Percentiles rank a stretch among this genome's conserved stretches.
Conservation (phyloP, 2,797 vertebrate genomes). For the Fistularia tabacaria region DNA sequence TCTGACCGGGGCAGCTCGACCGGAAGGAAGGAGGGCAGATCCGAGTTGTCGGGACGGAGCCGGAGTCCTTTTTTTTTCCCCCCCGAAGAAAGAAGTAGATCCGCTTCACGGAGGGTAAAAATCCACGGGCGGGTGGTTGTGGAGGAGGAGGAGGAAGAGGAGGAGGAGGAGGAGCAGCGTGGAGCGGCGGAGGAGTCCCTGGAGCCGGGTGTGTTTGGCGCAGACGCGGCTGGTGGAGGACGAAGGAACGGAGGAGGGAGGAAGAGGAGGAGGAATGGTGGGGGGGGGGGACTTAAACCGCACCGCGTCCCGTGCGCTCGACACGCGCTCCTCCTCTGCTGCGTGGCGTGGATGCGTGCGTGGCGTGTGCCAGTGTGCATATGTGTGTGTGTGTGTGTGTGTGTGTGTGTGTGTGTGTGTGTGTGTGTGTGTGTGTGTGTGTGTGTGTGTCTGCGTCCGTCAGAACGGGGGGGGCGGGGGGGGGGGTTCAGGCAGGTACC, state of each 20-base stretch:
- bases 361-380: too few relatives aligned
- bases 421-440: constrained; percentile 29
- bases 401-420: too few relatives aligned
- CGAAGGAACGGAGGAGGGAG: constrained; percentile 2
- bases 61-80: too few relatives aligned
- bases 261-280: constrained; percentile 1
- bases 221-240: constrained; percentile 6
- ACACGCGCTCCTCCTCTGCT: constrained; percentile 13
- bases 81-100: constrained; percentile 5
- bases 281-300: constrained; percentile 34
- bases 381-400: too few relatives aligned
- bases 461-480: background rate
- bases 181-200: constrained; percentile 5
- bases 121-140: constrained; percentile 47
- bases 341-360: too few relatives aligned
- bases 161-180: constrained; percentile 44
- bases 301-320: constrained; percentile 26
- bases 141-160: constrained; percentile 20
- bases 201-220: background rate
- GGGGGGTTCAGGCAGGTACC: background rate
- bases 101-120: constrained; percentile 20
- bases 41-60: constrained; percentile 6
- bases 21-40: constrained; percentile 13
- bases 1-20: constrained; percentile 41
- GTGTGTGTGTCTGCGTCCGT: constrained; percentile 1